Base-by-base conservation (phyloP, 2,113 vertebrate genomes). In the Suncus etruscus region DNA sequence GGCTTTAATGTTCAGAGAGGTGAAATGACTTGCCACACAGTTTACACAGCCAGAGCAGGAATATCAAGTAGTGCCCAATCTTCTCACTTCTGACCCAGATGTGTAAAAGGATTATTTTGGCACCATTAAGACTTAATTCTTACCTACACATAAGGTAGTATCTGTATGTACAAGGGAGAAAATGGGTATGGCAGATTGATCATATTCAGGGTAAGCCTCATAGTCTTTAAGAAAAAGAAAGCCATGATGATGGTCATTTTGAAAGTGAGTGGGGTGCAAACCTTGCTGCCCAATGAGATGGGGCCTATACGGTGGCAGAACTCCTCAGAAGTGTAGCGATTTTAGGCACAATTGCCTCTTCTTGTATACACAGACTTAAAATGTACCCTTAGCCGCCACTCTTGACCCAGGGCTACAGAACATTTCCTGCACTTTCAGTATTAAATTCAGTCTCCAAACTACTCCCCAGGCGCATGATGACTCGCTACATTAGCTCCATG, bases 401-500 rank as follows among this genome's bases (percentile, higher is more conserved):
- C 95, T 89, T 95, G 95, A 94, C 93, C 88, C 92, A 95, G 97
- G 96, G 98, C 98, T 97, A 97, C 98, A 98, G 98, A 97, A 97
- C 97, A 87, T 97, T 97, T 98, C 97, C 97, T 95, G 93, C 96
- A 98, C 98, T 97, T 97, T 97, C 98, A 97, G 98, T 98, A 98
- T 98, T 98, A 98, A 98, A 99, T 98, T 97, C 98, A 98, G 98
- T 97, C 98, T 98, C 98, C 98, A 98, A 97, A 98, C 97, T 97
- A 96, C 98, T 98, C 98, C 98, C 98, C 97, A 98, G 97, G 97
- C 97, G 94, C 97, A 95, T 94, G 98, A 98, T 98, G 98, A 99
- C 98, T 98, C 98, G 98, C 98, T 99, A 99, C 99, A 99, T 99
- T 99, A 99, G 98, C 98, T 99, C 98, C 96, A 98, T 98, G 98